Base-by-base conservation (phyloP, 2,797 vertebrate genomes). In the Propithecus perrieri region DNA sequence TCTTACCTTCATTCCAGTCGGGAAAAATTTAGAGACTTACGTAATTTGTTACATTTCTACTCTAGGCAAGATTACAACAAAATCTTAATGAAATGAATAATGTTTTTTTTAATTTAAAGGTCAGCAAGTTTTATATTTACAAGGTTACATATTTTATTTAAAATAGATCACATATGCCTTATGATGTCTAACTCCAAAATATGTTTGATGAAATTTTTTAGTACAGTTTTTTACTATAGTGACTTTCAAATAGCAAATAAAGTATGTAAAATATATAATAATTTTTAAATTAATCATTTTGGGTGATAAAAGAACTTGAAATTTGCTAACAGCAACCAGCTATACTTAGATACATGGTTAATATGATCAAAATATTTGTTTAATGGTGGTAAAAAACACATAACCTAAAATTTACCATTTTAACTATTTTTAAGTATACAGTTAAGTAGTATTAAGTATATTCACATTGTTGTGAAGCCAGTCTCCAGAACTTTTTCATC, bases 141-240 rank as follows among this genome's bases (percentile, higher is more conserved):
- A 85, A 17, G 13, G 90, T 93, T 90, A 10, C 14, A 28, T 67
- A 71, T 83, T 97, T 96, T 95, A 95, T 72, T 95, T 94, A 59
- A 95, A 67, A 71, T 75, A 71, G 24, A 80, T 85, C 63, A 69
- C 17, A 84, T 48, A 79, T 87, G 4, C n/a, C 35, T 91, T 10
- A 80, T 14, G 65, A 81, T 94, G n/a, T 87, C 35, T 89, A 84
- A 91, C 30, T 38, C 30, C 33, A 86, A 86, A 24, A 2, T 91
- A 30, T 61, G 35, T 91, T 72, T 89, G 18, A 89, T 81, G 33
- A 89, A 38, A 38, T 57, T 87, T 78, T 67, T 43, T 41, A 85
- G 53, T 72, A 26, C 22, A 57, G 24, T 46, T 59, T 95, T 69
- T 75, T 94, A 80, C 24, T 13, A 50, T 0, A 61, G 57, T 83